Evolutionary conservation across 2,888 invertebrate genomes (phyloP).

Genomic region (Proisotoma minuta): DNA sequence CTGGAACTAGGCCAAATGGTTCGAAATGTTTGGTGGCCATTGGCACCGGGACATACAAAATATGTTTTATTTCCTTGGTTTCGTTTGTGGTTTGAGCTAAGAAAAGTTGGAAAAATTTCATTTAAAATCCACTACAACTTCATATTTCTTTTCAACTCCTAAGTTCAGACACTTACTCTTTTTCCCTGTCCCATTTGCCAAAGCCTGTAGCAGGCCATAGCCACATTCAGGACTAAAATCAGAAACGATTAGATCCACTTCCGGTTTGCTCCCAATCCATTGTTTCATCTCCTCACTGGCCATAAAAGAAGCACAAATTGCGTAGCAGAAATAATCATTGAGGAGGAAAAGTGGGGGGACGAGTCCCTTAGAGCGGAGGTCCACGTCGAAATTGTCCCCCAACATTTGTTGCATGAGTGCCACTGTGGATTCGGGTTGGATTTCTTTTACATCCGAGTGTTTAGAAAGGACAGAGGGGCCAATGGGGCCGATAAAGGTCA

Average conservation of each 20-base stretch:
- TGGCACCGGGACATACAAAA: background rate
- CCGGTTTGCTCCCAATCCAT: slow-evolving; percentile 54
- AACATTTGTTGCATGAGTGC: background rate
- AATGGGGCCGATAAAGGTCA: slow-evolving; percentile 35
- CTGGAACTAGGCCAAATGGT: slow-evolving; percentile 19
- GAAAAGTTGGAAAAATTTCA: no score
- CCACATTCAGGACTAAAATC: background rate
- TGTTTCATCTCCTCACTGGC: slow-evolving; percentile 1
- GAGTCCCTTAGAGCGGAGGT: background rate
- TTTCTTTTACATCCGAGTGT: slow-evolving; percentile 28
- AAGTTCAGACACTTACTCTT: no score
- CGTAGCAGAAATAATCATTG: background rate
- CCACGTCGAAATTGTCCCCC: slow-evolving; percentile 17
- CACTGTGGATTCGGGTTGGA: background rate
- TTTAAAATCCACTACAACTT: no score
- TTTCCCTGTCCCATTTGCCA: no score
- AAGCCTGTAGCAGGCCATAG: background rate
- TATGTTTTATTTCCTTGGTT: background rate
- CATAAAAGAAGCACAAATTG: background rate
- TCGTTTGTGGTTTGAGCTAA: no score
- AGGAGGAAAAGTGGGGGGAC: background rate
- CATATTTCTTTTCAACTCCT: no score
- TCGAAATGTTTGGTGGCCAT: slow-evolving; percentile 25
- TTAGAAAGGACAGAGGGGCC: slow-evolving; percentile 16
- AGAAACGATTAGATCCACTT: background rate